phyloP scores from a whole-genome alignment of 1,140 invertebrate species.

The Stenopsyche tienmushanensis region DNA sequence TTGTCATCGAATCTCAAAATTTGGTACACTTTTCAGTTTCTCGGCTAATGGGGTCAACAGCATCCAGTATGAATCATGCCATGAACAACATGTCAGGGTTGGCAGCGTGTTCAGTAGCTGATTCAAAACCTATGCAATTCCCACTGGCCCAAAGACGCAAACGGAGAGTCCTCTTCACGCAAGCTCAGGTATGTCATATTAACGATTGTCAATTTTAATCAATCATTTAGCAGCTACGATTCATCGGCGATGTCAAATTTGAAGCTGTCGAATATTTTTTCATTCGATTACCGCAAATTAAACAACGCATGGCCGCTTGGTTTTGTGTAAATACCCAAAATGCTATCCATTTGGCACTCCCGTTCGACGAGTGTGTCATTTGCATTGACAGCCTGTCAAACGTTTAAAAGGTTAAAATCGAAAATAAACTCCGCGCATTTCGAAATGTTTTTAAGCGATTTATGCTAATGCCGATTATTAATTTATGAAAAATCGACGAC shows the following conservation, averaged over 20 bases:
- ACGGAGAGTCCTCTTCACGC: conserved; percentile 95
- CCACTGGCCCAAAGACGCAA: conserved; percentile 89
- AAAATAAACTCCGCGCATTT: not conserved
- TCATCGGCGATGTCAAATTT: not conserved
- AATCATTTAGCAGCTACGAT: too few species aligned
- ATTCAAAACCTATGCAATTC: conserved; percentile 88
- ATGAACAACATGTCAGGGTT: conserved; percentile 81
- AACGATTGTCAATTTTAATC: too few species aligned
- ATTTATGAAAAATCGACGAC: not conserved
- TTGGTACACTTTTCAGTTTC: conserved; percentile 80
- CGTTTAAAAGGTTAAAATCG: too few species aligned
- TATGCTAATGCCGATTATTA: not conserved
- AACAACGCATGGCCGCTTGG: too few species aligned
- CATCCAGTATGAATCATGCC: conserved; percentile 82
- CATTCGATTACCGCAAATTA: not conserved
- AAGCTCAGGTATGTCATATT: conserved; percentile 79
- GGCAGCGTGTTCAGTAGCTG: conserved; percentile 73
- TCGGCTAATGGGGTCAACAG: conserved; percentile 76
- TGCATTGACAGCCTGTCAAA: not conserved
- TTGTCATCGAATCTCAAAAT: too few species aligned
- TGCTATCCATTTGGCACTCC: not conserved
- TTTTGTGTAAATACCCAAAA: too few species aligned
- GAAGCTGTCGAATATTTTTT: not conserved
- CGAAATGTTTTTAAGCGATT: not conserved
- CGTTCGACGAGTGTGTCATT: not conserved